Percentiles rank a stretch among this genome's conserved stretches.
Evolutionary conservation across 2,797 vertebrate genomes (phyloP).

Genomic region (Dendrocincla fuliginosa): DNA sequence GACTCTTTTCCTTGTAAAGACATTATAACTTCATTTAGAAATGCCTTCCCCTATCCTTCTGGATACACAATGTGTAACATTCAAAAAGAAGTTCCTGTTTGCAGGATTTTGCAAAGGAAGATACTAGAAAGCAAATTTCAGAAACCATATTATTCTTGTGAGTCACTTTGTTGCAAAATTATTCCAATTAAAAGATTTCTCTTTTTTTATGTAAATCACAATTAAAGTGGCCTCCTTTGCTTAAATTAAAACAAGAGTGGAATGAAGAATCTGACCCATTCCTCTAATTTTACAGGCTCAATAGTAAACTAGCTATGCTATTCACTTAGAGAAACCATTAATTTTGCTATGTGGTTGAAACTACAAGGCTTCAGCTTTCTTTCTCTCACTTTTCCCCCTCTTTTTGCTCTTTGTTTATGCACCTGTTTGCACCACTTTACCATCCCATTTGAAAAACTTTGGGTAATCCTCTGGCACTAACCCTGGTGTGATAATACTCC

Average conservation of each 20-base stretch:
- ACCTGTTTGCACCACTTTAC: slow-evolving; percentile 97
- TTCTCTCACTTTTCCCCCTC: slow-evolving; percentile 79
- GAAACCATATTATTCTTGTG: slow-evolving; percentile 61
- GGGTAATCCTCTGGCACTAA: slow-evolving; percentile 94
- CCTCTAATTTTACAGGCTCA: slow-evolving; percentile 83
- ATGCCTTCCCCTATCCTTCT: not conserved
- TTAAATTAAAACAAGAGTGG: slow-evolving; percentile 76
- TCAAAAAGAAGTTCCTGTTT: not conserved
- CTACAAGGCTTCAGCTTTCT: slow-evolving; percentile 87
- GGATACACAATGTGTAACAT: not conserved
- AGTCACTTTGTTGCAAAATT: slow-evolving; percentile 68
- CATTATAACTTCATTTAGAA: not conserved
- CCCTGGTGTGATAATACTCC: slow-evolving; percentile 93
- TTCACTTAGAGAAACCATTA: slow-evolving; percentile 82
- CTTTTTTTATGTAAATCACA: slow-evolving; percentile 59
- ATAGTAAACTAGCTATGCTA: slow-evolving; percentile 82
- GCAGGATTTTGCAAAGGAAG: slow-evolving; percentile 49
- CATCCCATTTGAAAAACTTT: slow-evolving; percentile 93
- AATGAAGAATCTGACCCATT: slow-evolving; percentile 81
- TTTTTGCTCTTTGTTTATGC: slow-evolving; percentile 88
- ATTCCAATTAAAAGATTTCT: slow-evolving; percentile 71
- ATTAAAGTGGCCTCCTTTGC: slow-evolving; percentile 70
- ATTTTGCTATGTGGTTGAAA: slow-evolving; percentile 80
- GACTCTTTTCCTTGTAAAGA: not conserved
- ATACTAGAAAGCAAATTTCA: slow-evolving; percentile 50